Base-by-base conservation (phyloP, 2,888 invertebrate genomes). In the Troglohyphantes excavatus region DNA sequence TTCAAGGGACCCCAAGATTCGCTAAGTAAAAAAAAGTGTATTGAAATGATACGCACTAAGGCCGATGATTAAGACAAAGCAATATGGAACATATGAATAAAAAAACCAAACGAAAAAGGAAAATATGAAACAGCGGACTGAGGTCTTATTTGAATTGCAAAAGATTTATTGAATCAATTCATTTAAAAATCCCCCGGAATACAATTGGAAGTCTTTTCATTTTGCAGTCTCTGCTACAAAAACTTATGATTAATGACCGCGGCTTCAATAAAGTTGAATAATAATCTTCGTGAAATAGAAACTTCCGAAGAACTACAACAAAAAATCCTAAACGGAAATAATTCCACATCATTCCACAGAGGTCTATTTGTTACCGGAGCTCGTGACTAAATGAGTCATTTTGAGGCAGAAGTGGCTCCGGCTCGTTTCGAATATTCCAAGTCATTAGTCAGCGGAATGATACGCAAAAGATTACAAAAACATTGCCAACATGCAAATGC, bases 171-270 rank as follows among this genome's bases (percentile, higher is more conserved):
- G 11, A 46, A 46, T 7, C 46, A 2, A 46, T 46, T 46, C 46
- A 46, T 46, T 46, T 46, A 13, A 46, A 46, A 46, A 46, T 6
- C 7, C 13, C 11, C 19, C 7, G 33, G 17, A 23, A 46, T 33
- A 17, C 33, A 29, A 6, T 5, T 17, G 59, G 21, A 61, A 43
- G 43, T 63, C 7, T 6, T 78, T 43, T 23, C 65, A 23, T 43
- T 39, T 63, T 43, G 23, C 39, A 39, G 63, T 21, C 63, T 21
- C 59, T 61, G 9, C 61, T 33, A n/a, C 59, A 65, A 23, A 61
- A 59, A 23, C 61, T 39, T 82, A 61, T 82, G 82, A 82, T 82
- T 82, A 82, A 82, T 82, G 82, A 72, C 27, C 59, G 29, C 33
- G 70, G 26, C 59, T 61, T 61, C 61, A 23, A 19, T 17, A 17